These are phyloP conservation scores for Anguilla obscura DNA, from an alignment of 2,797 vertebrate genomes.

Conservation along the genomic window DNA sequence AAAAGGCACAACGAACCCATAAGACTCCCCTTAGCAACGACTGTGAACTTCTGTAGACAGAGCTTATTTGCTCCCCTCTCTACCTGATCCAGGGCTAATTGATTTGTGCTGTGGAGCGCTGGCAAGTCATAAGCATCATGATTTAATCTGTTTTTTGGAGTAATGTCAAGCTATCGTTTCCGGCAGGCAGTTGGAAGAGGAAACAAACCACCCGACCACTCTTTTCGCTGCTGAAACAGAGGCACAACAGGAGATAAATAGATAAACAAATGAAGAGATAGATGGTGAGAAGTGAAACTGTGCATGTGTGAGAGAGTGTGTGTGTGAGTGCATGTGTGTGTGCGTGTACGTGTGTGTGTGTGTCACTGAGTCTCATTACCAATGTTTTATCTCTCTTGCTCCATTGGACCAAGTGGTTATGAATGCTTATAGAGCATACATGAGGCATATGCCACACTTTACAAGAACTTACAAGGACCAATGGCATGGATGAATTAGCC, in stretches of 20 bases:
- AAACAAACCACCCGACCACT: not conserved
- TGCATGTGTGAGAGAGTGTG: not conserved
- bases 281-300: not conserved
- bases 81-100: slow-evolving; percentile 3
- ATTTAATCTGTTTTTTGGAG: slow-evolving; percentile 10
- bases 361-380: not conserved
- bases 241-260: not conserved
- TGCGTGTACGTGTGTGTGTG: not conserved
- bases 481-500: not conserved
- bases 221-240: not conserved
- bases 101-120: slow-evolving; percentile 10
- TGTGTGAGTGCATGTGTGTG: not conserved
- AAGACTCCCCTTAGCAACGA: slow-evolving; percentile 15
- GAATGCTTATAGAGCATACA: not conserved
- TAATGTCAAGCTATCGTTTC: not conserved
- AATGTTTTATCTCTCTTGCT: not conserved
- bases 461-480: not conserved
- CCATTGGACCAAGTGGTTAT: not conserved
- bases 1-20: slow-evolving; percentile 3
- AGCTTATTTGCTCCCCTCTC: not conserved
- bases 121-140: not conserved
- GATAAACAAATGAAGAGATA: not conserved
- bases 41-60: not conserved
- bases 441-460: not conserved
- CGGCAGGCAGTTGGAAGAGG: slow-evolving; percentile 10